Conservation (phyloP, 1,140 invertebrate species). For the Papilio machaon region DNA sequence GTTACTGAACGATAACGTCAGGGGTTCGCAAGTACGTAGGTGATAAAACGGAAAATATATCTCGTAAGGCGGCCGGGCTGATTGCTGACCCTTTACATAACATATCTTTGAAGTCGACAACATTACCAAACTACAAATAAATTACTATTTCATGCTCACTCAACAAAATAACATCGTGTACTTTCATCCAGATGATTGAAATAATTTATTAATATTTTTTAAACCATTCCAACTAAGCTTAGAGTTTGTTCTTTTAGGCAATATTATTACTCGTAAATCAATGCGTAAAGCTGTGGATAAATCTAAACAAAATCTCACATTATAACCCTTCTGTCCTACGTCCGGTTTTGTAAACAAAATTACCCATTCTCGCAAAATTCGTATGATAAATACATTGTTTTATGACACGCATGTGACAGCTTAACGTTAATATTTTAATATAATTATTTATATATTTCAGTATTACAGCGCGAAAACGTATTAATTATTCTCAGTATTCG, state of each 20-base stretch:
- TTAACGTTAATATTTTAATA: constrained; percentile 10
- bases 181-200: background rate
- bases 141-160: background rate
- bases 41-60: background rate
- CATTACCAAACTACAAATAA: constrained; percentile 10
- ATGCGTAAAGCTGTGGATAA: background rate
- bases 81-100: constrained; percentile 11
- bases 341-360: constrained; percentile 1
- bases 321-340: background rate
- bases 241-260: too few species aligned
- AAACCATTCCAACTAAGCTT: background rate
- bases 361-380: background rate
- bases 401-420: background rate
- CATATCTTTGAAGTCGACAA: background rate
- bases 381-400: background rate
- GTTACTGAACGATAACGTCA: background rate
- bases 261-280: background rate
- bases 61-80: background rate
- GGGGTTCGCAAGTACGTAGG: background rate
- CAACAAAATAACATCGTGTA: background rate
- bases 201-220: background rate
- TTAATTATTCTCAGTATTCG: constrained; percentile 32
- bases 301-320: background rate
- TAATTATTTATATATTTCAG: constrained; percentile 14
- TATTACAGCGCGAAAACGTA: constrained; percentile 21